Evolutionary conservation across 2,888 invertebrate species (phyloP), one percentile per base, ranked within the genome.

Genomic region (Drosophila emarginata): DNA sequence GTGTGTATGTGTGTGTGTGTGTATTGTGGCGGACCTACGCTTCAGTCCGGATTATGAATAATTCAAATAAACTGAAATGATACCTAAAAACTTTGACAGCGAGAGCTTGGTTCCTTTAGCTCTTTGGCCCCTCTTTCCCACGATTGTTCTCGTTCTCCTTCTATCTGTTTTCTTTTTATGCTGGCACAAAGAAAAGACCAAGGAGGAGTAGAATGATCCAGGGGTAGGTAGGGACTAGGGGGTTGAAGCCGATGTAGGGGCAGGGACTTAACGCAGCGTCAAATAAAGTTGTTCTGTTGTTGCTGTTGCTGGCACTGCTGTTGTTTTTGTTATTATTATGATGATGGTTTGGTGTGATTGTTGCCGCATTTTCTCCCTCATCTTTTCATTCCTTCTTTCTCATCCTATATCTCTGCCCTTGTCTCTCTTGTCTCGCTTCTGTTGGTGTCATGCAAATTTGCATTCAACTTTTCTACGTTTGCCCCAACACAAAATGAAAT

Each of bases 31-130:
- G 73, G 73, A 72, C 71, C 76, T 72, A 57, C 65, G 71, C 64
- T 78, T 76, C 67, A 75, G 77, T 59, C 71, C 75, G 86, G 86
- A 85, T 85, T 85, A 85, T 85, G 84, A 85, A 85, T 85, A 85
- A 85, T 85, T 85, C 86, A 85, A 85, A 87, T 82, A 85, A 87
- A 82, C 88, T 78, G 82, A 80, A 85, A 85, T 85, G 88, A 87
- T 87, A 87, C 84, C 88, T 80, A 81, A 87, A 87, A 83, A 83
- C 79, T 87, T 83, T 83, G 82, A 83, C 86, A 80, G 79, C 79
- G 58, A 78, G 54, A 78, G 54, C 67, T 50, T 14, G 9, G 32
- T 11, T 23, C 11, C 59, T 28, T 40, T 15, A 15, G 40, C 40
- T 15, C 40, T 14, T 40, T 40, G 14, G 14, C 7, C n/a, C 14